These are phyloP conservation scores for Valencia hispanica DNA, from an alignment of 2,797 vertebrate species.

Conservation along the genomic window DNA sequence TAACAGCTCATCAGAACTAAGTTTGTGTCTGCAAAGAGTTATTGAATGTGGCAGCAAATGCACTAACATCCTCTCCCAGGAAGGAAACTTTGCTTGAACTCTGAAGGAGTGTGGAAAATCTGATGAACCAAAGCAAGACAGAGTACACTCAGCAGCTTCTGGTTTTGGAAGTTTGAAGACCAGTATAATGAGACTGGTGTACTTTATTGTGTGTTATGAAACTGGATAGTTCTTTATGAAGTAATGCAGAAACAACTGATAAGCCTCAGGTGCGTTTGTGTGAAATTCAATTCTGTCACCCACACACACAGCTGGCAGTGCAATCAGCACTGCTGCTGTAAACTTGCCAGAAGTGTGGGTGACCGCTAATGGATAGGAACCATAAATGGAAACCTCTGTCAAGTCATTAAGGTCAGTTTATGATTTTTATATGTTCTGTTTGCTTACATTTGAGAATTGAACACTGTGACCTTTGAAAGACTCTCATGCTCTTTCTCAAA, in stretches of 20 bases:
- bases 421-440: conserved; percentile 2
- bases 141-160: conserved; percentile 28
- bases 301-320: conserved; percentile 46
- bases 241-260: conserved; percentile 40
- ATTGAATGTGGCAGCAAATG: conserved; percentile 59
- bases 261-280: conserved; percentile 67
- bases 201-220: conserved; percentile 23
- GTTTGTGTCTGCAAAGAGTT: conserved; percentile 33
- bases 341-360: conserved; percentile 49
- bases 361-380: conserved; percentile 44
- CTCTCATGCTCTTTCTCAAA: not conserved
- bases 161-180: conserved; percentile 13
- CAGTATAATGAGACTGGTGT: conserved; percentile 15
- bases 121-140: conserved; percentile 34
- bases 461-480: not conserved
- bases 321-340: conserved; percentile 27
- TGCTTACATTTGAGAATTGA: not conserved
- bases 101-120: conserved; percentile 46
- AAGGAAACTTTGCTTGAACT: conserved; percentile 59
- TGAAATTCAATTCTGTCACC: conserved; percentile 57
- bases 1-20: conserved; percentile 30
- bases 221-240: conserved; percentile 16
- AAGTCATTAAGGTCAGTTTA: not conserved
- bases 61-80: conserved; percentile 34
- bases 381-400: conserved; percentile 52